Evolutionary conservation across 2,113 vertebrate species (phyloP), one percentile per base, ranked within the genome.

Genomic region (Collichthys lucidus): DNA sequence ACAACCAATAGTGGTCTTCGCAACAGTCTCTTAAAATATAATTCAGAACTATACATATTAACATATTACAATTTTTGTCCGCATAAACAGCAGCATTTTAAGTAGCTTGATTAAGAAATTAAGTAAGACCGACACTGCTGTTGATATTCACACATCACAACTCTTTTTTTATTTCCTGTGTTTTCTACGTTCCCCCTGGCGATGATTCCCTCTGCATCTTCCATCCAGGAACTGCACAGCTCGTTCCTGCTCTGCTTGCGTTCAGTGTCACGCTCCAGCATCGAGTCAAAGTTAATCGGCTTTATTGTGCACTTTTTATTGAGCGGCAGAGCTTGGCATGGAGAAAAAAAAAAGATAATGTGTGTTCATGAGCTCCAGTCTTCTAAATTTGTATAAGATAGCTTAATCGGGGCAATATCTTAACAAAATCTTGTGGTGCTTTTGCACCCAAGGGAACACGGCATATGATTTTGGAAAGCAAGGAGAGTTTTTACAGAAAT

Each of bases 351-450:
- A 40, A 83, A 79, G 66, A 86, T 81, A 71, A 82, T 88, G 66
- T 53, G 55, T 80, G 50, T 78, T 86, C 47, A 62, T 55, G 67
- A 76, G 44, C 68, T 62, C 26, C 75, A 70, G 66, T 86, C 63
- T 61, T 71, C 11, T 61, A 80, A 79, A 91, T 88, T 64, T 73
- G 67, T 24, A 62, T 44, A 46, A 77, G 17, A 80, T 69, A 60
- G 57, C 79, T 84, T 89, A 84, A 87, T 88, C 88, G 69, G 73
- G 70, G 61, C 40, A 66, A 78, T 88, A 87, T 86, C 80, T 67
- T 63, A 22, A 77, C 56, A 61, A 63, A 80, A 78, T 85, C 57
- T 73, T 62, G 76, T 52, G 20, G 63, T 52, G 47, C 16, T 79
- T 86, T 64, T 29, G 31, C 40, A 59, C 75, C 68, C 71, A 49